Evolutionary conservation across 2,888 invertebrate species (phyloP).

Genomic region (Eupithecia subumbrata): DNA sequence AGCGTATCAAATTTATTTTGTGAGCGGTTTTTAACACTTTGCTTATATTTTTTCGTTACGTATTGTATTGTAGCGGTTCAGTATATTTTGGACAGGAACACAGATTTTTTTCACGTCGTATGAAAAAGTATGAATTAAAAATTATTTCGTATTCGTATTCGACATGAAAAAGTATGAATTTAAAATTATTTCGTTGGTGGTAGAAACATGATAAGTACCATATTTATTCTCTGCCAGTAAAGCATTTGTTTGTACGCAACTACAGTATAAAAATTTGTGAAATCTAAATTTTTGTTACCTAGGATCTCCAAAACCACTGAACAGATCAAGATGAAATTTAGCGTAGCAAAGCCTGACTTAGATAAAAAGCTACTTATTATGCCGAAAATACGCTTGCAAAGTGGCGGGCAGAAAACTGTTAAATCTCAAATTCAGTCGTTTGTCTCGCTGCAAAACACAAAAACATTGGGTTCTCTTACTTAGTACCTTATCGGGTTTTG

Average conservation of each 20-base stretch:
- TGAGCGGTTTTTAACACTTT: background rate
- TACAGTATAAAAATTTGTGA: background rate
- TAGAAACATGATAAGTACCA: background rate
- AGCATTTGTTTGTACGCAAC: background rate
- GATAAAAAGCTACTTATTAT: too few species aligned
- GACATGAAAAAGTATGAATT: background rate
- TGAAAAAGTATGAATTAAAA: background rate
- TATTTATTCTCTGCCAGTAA: background rate
- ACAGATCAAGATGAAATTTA: too few species aligned
- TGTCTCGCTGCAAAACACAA: background rate
- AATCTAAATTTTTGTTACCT: too few species aligned
- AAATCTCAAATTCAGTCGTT: background rate
- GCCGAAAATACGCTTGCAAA: too few species aligned
- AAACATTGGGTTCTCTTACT: background rate
- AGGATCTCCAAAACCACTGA: too few species aligned
- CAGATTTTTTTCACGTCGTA: background rate
- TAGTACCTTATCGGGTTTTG: constrained; percentile 6
- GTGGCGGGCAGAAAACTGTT: too few species aligned
- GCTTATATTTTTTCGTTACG: background rate
- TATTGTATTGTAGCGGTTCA: background rate
- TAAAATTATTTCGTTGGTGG: background rate
- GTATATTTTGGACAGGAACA: constrained; percentile 5
- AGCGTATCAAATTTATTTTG: background rate
- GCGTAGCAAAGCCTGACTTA: too few species aligned
- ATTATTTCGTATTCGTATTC: background rate